Conservation (phyloP, 2,797 vertebrate species). For the Schizothorax lantsangensis region DNA sequence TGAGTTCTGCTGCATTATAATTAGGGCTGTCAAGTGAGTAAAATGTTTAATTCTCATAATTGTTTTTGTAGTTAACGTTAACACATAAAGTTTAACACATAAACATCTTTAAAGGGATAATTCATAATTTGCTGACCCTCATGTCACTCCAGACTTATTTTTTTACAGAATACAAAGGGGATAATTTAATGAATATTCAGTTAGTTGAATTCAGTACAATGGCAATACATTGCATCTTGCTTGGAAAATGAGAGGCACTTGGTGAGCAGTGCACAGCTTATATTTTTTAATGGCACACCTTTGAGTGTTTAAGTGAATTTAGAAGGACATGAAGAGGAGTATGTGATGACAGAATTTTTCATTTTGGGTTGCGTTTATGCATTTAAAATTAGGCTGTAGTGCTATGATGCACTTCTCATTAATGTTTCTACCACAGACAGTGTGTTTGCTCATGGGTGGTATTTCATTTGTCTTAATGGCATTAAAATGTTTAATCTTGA, state of each 20-base stretch:
- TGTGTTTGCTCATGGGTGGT: background rate
- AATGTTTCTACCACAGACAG: background rate
- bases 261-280: background rate
- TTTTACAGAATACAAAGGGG: background rate
- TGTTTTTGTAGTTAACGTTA: background rate
- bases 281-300: background rate
- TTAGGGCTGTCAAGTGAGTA: background rate
- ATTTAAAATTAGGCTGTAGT: background rate
- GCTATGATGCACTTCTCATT: background rate
- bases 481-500: background rate
- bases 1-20: conserved; percentile 9
- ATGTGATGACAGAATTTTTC: background rate
- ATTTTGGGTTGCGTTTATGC: background rate
- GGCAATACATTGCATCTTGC: background rate
- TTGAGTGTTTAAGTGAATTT: background rate
- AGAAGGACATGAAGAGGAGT: too few species aligned
- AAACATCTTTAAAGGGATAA: conserved; percentile 2
- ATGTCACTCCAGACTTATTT: background rate
- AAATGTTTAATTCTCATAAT: background rate
- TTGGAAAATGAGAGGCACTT: background rate
- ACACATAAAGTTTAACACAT: too few species aligned
- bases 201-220: background rate
- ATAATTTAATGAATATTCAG: background rate
- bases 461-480: background rate
- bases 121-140: background rate